Evolutionary conservation across 2,888 invertebrate genomes (phyloP), one percentile per base, ranked within the genome.

Genomic region (Cremastinae sp.): DNA sequence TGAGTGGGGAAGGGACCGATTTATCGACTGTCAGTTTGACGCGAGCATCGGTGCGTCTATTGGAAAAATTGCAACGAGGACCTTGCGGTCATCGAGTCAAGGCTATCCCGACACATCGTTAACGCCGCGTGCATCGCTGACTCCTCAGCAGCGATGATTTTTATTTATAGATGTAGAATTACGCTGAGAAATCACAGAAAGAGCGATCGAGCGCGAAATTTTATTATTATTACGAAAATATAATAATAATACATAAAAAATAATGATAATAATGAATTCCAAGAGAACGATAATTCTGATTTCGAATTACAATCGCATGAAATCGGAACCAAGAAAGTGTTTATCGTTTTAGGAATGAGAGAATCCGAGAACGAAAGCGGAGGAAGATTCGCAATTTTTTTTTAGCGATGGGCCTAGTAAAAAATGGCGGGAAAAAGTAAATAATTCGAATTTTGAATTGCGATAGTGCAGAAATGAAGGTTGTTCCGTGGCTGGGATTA

Each of bases 51-150:
- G 70, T 72, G 75, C 75, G 75, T 76, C 70, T 58, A 64, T 70
- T 47, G 75, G 73, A 75, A 64, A 64, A 73, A 75, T 66, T 71
- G 71, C 70, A 39, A 68, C 56, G 78, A 59, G 72, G 78, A 78
- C 76, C 76, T 78, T 78, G 78, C 71, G 62, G 59, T 68, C 65
- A 55, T 65, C 71, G 76, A 74, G 74, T 78, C 78, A 78, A 78
- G 78, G 78, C 78, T 78, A 58, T 18, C 68, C 74, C 51, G 70
- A 70, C 64, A 58, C 10, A 58, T 51, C 49, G 41, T 49, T 37
- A 43, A 45, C 56, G 16, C 62, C 72, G 71, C 72, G 72, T 73
- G 72, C 69, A 76, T 76, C 68, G 64, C 53, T 58, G 12, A 37
- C 45, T 12, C 51, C 5, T 37, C 7, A 59, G 20, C 49, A 3